Base-by-base conservation (phyloP, 35 echinoderm and acorn worm species). In the Lytechinus variegatus region DNA sequence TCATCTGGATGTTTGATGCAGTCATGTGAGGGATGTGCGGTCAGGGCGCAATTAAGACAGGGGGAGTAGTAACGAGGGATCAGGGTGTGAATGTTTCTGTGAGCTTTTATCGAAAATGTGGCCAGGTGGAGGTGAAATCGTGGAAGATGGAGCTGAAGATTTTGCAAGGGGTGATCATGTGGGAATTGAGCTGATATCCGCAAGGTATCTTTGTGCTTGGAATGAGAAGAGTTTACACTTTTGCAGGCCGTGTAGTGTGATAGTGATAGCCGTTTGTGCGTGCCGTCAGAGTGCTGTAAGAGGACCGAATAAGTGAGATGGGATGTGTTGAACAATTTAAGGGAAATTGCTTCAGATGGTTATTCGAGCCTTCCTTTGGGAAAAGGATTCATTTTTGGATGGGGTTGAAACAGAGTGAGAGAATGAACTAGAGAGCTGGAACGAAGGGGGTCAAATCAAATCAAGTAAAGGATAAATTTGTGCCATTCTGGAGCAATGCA, bases 1-100 rank as follows among this genome's bases (percentile, higher is more conserved):
- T 79, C 66, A 79, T 79, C 66, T 79, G 66, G 66, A 79, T 79
- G 66, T 79, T 79, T 79, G 66, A 79, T 79, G 66, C 66, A 27
- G 66, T 79, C 66, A 79, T 79, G 66, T 79, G 66, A 79, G 19
- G 16, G 66, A 79, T 79, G 66, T 79, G 21, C 66, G 21, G 66
- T 79, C 21, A 5, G 16, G 16, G 16, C 16, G 14, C 66, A 7
- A 24, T 79, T 58, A 58, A 58, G 56, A 79, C 33, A 44, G 16
- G 24, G n/a, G 16, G 66, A 79, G 66, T 24, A 79, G 66, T 24
- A 79, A 79, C 66, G 66, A 79, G 66, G 33, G 66, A 24, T 79
- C 19, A 8, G 66, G 61, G 61, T 19, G 66, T 79, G 66, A 79
- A 79, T 24, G 66, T 79, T 79, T 14, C 12, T 16, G 66, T 79